Percentiles rank a stretch among this genome's conserved stretches.
phyloP scores from a whole-genome alignment of 1,140 invertebrate genomes.

The Antheraea pernyi region DNA sequence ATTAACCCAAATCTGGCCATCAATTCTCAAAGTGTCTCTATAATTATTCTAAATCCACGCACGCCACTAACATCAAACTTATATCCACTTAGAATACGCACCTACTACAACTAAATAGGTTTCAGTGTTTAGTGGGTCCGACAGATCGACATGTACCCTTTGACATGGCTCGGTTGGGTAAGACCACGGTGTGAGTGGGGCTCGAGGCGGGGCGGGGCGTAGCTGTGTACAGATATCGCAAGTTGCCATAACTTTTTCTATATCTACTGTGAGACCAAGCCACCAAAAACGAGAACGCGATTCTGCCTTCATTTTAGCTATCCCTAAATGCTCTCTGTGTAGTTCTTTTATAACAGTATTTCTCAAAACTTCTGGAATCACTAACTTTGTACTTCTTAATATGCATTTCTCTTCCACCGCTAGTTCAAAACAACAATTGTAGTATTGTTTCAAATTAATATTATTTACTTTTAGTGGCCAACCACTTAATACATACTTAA shows the following conservation, averaged over 20 bases:
- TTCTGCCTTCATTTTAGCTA: conserved; percentile 74
- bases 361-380: conserved; percentile 9
- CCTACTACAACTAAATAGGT: conserved; percentile 69
- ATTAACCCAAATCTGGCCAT: conserved; percentile 30
- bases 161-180: not conserved
- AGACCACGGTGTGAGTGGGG: conserved; percentile 19
- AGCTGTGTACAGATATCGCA: conserved; percentile 26
- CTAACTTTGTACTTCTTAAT: conserved; percentile 7
- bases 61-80: conserved; percentile 35
- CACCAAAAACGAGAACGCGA: conserved; percentile 72
- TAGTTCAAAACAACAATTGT: too few relatives aligned
- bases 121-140: conserved; percentile 52
- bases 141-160: conserved; percentile 56
- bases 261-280: conserved; percentile 69
- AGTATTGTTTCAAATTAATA: not conserved
- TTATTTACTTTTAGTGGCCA: not conserved
- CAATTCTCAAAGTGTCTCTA: conserved; percentile 19
- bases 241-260: conserved; percentile 17
- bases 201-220: conserved; percentile 24
- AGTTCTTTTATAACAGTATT: conserved; percentile 11
- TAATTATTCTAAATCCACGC: conserved; percentile 7
- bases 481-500: too few relatives aligned
- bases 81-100: conserved; percentile 64
- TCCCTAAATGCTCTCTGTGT: conserved; percentile 64
- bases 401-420: not conserved